A percentile compares a stretch with the other conserved stretches of the same genome.
phyloP scores from a whole-genome alignment of 2,888 invertebrate genomes.

The Heteropelma amictum region DNA sequence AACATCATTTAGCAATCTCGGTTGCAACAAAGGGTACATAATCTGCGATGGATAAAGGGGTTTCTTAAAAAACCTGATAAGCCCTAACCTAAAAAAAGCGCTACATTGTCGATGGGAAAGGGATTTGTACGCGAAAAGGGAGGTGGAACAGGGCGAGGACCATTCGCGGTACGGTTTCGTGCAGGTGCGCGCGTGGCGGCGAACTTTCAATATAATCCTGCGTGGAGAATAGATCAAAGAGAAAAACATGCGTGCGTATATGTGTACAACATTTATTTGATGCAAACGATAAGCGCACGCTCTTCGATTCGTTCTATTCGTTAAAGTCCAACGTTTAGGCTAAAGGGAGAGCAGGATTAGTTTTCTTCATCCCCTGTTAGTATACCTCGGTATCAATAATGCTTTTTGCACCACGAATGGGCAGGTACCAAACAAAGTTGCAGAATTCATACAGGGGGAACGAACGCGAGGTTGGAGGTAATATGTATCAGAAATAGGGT shows the following conservation, averaged over 20 bases:
- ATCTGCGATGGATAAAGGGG: too few species aligned
- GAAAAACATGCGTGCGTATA: constrained; percentile 28
- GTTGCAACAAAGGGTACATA: too few species aligned
- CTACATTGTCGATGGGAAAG: constrained; percentile 30
- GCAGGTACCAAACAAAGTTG: constrained; percentile 72
- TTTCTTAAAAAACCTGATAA: background rate
- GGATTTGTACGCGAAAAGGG: constrained; percentile 15
- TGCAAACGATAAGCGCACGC: constrained; percentile 36
- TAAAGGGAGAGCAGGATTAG: background rate
- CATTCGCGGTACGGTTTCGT: constrained; percentile 43
- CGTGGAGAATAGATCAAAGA: constrained; percentile 60
- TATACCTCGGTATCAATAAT: background rate
- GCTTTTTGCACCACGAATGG: constrained; percentile 68
- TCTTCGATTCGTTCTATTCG: constrained; percentile 38
- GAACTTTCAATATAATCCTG: constrained; percentile 61
- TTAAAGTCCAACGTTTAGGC: constrained; percentile 43
- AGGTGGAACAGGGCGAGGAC: constrained; percentile 21
- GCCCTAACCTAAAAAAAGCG: constrained; percentile 57
- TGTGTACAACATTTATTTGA: constrained; percentile 21
- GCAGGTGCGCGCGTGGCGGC: constrained; percentile 63
- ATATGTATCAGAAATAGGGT: constrained; percentile 49
- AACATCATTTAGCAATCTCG: too few species aligned
- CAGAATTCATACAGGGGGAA: constrained; percentile 21
- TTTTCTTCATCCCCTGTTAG: constrained; percentile 12
- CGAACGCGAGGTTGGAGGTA: constrained; percentile 23